A percentile compares a stretch with the other conserved stretches of the same genome.
phyloP scores from a whole-genome alignment of 2,888 invertebrate genomes.

The Lithophane ornitopus region DNA sequence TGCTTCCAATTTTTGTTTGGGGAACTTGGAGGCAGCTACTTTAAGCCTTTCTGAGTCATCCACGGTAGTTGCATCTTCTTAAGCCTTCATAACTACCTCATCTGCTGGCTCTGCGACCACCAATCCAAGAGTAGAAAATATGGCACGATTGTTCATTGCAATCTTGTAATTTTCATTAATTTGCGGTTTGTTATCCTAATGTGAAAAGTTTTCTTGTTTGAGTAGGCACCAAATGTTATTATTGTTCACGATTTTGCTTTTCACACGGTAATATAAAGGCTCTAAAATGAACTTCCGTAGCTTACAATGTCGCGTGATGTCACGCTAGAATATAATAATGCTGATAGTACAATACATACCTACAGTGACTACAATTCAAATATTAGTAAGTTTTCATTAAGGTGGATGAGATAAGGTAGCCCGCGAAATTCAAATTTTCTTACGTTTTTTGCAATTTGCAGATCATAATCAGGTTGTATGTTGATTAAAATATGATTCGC shows the following conservation, averaged over 20 bases:
- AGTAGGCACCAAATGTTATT: not conserved
- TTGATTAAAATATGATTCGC: too few relatives aligned
- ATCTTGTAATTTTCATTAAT: not conserved
- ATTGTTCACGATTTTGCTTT: not conserved
- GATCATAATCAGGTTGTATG: too few relatives aligned
- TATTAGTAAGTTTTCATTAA: not conserved
- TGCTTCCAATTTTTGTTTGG: not conserved
- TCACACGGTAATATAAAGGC: not conserved
- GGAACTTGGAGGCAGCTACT: not conserved
- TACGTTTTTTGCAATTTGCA: too few relatives aligned
- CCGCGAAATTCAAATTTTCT: too few relatives aligned
- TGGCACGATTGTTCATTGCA: not conserved
- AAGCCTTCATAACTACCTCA: not conserved
- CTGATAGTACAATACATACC: not conserved
- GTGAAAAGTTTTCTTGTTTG: not conserved
- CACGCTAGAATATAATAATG: slow-evolving; percentile 7
- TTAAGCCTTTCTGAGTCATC: not conserved
- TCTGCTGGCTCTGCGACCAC: too few relatives aligned
- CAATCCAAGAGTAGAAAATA: not conserved
- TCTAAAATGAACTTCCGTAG: slow-evolving; percentile 25
- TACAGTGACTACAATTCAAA: not conserved
- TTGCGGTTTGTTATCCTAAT: not conserved
- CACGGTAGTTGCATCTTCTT: not conserved
- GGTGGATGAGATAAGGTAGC: too few relatives aligned
- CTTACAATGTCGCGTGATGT: not conserved